Percentiles rank a stretch among this genome's conserved stretches.
These are phyloP conservation scores for Drosophila lacicola DNA, from an alignment of 2,888 invertebrate species.

Conservation along the genomic window DNA sequence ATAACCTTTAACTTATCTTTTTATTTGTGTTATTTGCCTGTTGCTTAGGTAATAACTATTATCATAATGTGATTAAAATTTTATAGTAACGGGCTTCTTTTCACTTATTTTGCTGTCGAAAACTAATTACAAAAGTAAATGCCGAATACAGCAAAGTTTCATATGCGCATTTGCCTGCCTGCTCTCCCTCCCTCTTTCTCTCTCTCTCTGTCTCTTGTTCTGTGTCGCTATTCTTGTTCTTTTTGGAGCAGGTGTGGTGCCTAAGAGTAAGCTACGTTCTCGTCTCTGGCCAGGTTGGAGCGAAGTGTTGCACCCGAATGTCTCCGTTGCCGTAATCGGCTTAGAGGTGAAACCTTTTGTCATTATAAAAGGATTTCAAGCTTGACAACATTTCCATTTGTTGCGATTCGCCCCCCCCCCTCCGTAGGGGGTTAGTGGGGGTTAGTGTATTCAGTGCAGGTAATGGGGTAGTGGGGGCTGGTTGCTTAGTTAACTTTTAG, in stretches of 20 bases:
- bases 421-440: not conserved
- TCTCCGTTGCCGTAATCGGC: slow-evolving; percentile 71
- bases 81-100: not conserved
- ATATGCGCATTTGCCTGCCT: slow-evolving; percentile 32
- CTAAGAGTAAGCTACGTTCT: slow-evolving; percentile 33
- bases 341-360: slow-evolving; percentile 81
- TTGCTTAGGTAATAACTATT: not conserved
- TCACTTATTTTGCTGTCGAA: slow-evolving; percentile 12
- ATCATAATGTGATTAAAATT: too few species aligned
- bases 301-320: slow-evolving; percentile 45
- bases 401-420: slow-evolving; percentile 57
- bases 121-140: slow-evolving; percentile 70
- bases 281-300: slow-evolving; percentile 24
- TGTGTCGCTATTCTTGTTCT: not conserved
- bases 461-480: not conserved
- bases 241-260: slow-evolving; percentile 19
- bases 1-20: too few species aligned
- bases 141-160: slow-evolving; percentile 45
- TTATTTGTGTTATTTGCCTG: too few species aligned
- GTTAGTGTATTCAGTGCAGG: too few species aligned
- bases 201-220: not conserved
- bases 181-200: not conserved
- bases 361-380: slow-evolving; percentile 81
- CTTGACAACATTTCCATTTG: slow-evolving; percentile 78
- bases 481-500: slow-evolving; percentile 73